Conservation (phyloP, 2,797 vertebrate species). For the Galagoides demidoff region DNA sequence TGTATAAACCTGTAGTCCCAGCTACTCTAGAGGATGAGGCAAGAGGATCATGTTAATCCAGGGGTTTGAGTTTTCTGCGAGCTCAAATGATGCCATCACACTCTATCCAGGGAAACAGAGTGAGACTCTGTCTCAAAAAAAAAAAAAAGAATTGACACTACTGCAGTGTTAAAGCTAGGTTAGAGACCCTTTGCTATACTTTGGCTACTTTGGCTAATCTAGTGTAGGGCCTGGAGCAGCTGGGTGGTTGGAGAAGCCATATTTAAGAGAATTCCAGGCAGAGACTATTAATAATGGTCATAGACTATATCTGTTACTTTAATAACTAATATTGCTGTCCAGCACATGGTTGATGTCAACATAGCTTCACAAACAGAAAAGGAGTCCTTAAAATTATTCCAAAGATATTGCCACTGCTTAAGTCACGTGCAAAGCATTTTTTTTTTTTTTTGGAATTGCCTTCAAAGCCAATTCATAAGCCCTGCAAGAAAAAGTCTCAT, state of each 20-base stretch:
- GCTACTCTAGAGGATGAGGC: too few relatives aligned
- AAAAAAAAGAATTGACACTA: background rate
- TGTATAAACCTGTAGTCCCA: too few relatives aligned
- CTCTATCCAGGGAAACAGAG: too few relatives aligned
- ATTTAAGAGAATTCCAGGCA: background rate
- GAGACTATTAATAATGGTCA: background rate
- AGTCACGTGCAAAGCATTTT: background rate
- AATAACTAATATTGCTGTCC: background rate
- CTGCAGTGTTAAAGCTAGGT: background rate
- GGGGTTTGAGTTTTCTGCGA: too few relatives aligned
- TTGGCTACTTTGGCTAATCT: background rate
- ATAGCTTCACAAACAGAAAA: background rate
- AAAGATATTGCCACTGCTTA: slow-evolving; percentile 18
- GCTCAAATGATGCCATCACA: too few relatives aligned
- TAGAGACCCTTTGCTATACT: background rate
- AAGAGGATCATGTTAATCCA: too few relatives aligned
- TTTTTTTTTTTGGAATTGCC: background rate
- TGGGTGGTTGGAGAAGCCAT: background rate
- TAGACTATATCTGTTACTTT: slow-evolving; percentile 38
- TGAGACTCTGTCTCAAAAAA: too few relatives aligned
- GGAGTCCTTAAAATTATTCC: background rate
- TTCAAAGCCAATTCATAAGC: slow-evolving; percentile 39
- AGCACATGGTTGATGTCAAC: background rate
- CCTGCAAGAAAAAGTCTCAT: slow-evolving; percentile 9
- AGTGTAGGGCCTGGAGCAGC: background rate